These are phyloP conservation scores for Patiria pectinifera DNA, from an alignment of 53 echinoderm and acorn worm genomes.

Conservation along the genomic window DNA sequence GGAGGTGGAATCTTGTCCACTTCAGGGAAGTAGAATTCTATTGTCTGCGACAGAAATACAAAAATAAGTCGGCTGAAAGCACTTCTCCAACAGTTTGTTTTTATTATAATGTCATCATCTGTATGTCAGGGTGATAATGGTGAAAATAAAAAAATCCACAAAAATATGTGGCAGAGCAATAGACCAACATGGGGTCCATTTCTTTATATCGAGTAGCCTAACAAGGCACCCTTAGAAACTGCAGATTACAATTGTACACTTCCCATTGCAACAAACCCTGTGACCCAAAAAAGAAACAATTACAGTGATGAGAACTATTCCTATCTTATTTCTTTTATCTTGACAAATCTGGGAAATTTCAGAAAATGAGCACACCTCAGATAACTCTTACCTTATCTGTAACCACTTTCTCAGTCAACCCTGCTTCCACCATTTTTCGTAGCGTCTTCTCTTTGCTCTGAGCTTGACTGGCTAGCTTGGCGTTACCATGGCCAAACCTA, in stretches of 20 bases:
- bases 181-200: too few species aligned
- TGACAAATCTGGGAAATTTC: not conserved
- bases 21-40: constrained; percentile 80
- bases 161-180: too few species aligned
- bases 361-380: not conserved
- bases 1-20: constrained; percentile 91
- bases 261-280: too few species aligned
- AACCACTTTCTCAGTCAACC: constrained; percentile 90
- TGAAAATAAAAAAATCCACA: too few species aligned
- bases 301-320: too few species aligned
- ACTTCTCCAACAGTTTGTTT: not conserved
- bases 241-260: too few species aligned
- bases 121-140: too few species aligned
- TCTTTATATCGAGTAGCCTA: too few species aligned
- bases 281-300: too few species aligned
- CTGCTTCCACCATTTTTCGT: constrained; percentile 90
- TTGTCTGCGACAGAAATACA: not conserved
- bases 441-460: constrained; percentile 98
- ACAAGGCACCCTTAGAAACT: too few species aligned
- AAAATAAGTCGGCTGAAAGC: not conserved
- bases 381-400: constrained; percentile 78
- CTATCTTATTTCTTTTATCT: too few species aligned
- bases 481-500: constrained; percentile 95
- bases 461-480: constrained; percentile 94
- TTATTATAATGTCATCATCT: too few species aligned